Percentiles rank a stretch among this genome's conserved stretches.
Evolutionary conservation across 2,888 invertebrate genomes (phyloP).

Genomic region (Ypsolopha sequella): DNA sequence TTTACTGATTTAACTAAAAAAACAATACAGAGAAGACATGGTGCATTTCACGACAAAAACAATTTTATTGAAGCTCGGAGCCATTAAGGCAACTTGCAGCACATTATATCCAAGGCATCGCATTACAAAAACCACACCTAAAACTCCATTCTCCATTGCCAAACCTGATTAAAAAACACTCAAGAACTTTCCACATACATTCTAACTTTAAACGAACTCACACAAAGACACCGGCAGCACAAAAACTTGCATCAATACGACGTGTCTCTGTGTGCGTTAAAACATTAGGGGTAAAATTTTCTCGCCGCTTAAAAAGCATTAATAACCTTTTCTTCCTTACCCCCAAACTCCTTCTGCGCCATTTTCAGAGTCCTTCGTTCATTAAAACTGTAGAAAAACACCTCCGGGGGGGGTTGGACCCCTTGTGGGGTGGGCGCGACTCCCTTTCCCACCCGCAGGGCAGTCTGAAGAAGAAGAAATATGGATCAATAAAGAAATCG

Average conservation of each 20-base stretch:
- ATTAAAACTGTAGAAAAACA: conserved; percentile 70
- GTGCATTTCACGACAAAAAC: too few species aligned
- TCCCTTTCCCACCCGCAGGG: conserved; percentile 26
- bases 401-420: conserved; percentile 25
- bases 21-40: too few species aligned
- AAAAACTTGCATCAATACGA: conserved; percentile 18
- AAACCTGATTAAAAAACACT: conserved; percentile 24
- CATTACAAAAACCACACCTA: not conserved
- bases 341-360: conserved; percentile 41
- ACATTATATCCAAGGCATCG: not conserved
- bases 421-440: conserved; percentile 11
- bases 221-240: conserved; percentile 10
- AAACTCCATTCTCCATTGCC: conserved; percentile 10
- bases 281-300: conserved; percentile 52
- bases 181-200: conserved; percentile 1
- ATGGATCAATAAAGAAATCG: conserved; percentile 73
- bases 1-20: too few species aligned
- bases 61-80: too few species aligned
- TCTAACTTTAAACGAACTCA: conserved; percentile 2
- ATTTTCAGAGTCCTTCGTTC: conserved; percentile 51
- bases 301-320: conserved; percentile 62
- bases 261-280: conserved; percentile 8
- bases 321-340: conserved; percentile 49
- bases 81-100: too few species aligned
- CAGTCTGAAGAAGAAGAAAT: conserved; percentile 70